A percentile compares a stretch with the other conserved stretches of the same genome.
These are phyloP conservation scores for Pelagia noctiluca DNA, from an alignment of 30 jellyfish, hydroid and myxozoan species.

Conservation along the genomic window DNA sequence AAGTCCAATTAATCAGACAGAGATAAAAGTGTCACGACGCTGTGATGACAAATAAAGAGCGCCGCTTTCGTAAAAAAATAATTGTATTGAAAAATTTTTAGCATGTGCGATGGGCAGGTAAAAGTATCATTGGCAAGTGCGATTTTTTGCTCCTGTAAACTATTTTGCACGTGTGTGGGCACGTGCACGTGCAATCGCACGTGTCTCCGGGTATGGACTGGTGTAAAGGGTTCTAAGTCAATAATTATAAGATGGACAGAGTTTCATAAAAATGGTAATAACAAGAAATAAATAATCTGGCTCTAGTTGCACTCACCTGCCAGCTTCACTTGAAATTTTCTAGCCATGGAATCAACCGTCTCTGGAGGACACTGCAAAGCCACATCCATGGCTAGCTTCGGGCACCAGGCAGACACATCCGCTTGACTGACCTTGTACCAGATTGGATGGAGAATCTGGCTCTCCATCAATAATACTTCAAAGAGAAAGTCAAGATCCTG, in stretches of 20 bases:
- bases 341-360: constrained; percentile 63
- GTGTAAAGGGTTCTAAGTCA: neutral
- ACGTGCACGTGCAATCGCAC: neutral
- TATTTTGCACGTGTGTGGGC: no score
- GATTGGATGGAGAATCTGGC: constrained; percentile 53
- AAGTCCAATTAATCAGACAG: no score
- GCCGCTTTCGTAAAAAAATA: no score
- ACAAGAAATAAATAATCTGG: no score
- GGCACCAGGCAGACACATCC: constrained; percentile 44
- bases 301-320: constrained; percentile 77
- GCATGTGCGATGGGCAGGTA: no score
- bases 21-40: no score
- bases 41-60: no score
- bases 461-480: constrained; percentile 34
- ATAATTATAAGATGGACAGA: neutral
- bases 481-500: constrained; percentile 56
- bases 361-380: constrained; percentile 73
- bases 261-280: neutral
- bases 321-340: constrained; percentile 66
- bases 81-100: no score
- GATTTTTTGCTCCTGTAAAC: no score
- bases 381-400: constrained; percentile 36
- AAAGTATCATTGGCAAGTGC: no score
- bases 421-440: constrained; percentile 53
- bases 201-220: neutral